Evolutionary conservation across 2,888 invertebrate genomes (phyloP).

Genomic region (Drosophila pseudotakahashii): DNA sequence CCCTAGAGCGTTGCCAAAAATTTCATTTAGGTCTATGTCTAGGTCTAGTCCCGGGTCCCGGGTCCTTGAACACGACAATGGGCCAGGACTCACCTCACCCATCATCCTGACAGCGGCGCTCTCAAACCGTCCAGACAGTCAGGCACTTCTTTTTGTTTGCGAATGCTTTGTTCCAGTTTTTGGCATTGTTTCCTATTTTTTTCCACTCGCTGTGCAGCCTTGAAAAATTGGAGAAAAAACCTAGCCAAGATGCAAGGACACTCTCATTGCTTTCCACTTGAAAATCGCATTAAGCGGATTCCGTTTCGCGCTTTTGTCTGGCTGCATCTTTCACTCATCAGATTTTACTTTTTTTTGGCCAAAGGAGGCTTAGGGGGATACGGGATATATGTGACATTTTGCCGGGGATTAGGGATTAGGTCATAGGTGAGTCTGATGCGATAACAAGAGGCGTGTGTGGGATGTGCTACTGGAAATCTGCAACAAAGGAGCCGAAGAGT

Average conservation of each 20-base stretch:
- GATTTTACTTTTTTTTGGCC: slow-evolving; percentile 6
- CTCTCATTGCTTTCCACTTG: slow-evolving; percentile 65
- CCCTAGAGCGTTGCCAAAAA: slow-evolving; percentile 65
- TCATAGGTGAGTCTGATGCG: slow-evolving; percentile 46
- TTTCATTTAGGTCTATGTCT: slow-evolving; percentile 53
- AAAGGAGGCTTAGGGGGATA: slow-evolving; percentile 18
- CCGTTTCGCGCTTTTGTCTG: slow-evolving; percentile 41
- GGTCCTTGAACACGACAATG: slow-evolving; percentile 57
- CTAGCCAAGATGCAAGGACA: slow-evolving; percentile 44
- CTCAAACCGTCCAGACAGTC: slow-evolving; percentile 58
- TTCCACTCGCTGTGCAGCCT: slow-evolving; percentile 48
- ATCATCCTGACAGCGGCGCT: slow-evolving; percentile 39
- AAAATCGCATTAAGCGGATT: slow-evolving; percentile 75
- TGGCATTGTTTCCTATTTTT: slow-evolving; percentile 60
- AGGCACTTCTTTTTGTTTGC: slow-evolving; percentile 65
- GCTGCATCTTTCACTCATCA: slow-evolving; percentile 25
- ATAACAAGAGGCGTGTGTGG: slow-evolving; percentile 41
- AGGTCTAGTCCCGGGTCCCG: slow-evolving; percentile 1
- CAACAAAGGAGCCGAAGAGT: slow-evolving; percentile 12
- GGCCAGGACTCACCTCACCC: slow-evolving; percentile 34
- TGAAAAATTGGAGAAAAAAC: slow-evolving; percentile 57
- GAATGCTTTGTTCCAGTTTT: slow-evolving; percentile 46
- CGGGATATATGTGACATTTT: slow-evolving; percentile 48
- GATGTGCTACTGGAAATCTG: slow-evolving; percentile 24
- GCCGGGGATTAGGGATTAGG: slow-evolving; percentile 55